Evolutionary conservation across 2,113 vertebrate genomes (phyloP).

Genomic region (Chlamydotis undulata): DNA sequence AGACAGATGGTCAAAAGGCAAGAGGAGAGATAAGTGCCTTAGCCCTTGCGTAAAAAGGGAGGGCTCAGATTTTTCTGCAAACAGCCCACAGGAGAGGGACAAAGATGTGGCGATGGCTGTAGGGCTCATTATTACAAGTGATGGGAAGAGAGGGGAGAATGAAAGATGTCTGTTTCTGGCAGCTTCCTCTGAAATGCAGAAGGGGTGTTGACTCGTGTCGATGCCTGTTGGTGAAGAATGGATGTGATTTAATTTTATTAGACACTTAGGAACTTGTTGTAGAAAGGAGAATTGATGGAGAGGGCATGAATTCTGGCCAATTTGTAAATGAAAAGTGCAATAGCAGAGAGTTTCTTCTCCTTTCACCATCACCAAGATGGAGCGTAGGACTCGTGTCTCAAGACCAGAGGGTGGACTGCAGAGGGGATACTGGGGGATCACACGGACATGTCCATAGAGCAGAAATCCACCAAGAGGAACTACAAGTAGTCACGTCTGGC

Average conservation of each 20-base stretch:
- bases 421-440: neutral
- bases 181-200: neutral
- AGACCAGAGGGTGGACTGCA: neutral
- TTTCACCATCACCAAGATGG: neutral
- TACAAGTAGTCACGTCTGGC: neutral
- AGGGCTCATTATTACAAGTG: neutral
- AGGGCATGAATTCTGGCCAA: neutral
- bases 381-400: neutral
- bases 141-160: neutral
- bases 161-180: neutral
- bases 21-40: neutral
- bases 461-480: neutral
- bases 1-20: neutral
- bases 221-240: conserved; percentile 14
- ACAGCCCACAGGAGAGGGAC: neutral
- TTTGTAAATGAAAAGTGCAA: neutral
- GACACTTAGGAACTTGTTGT: neutral
- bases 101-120: rapidly evolving
- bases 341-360: neutral
- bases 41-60: neutral
- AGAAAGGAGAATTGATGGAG: conserved; percentile 31
- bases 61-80: neutral
- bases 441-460: neutral
- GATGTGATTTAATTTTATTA: conserved; percentile 25
- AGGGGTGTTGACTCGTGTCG: neutral